A percentile compares a stretch with the other conserved stretches of the same genome.
Conservation (phyloP, 2,888 invertebrate species). For the Morpho achilles region DNA sequence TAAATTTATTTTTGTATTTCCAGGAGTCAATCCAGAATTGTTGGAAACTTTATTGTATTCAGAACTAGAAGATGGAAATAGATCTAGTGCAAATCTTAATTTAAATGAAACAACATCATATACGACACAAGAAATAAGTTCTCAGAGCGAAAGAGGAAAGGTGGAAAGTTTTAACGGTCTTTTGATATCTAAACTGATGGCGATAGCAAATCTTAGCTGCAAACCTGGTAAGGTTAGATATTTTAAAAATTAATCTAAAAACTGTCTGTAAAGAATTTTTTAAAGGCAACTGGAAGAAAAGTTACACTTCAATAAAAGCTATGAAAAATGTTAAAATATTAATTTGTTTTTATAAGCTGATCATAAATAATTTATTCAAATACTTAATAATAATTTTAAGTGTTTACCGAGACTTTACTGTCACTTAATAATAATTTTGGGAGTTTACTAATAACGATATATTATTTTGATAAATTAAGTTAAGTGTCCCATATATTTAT, state of each 20-base stretch:
- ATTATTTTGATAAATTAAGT: too few relatives aligned
- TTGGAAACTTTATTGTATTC: constrained; percentile 88
- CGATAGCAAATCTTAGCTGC: constrained; percentile 90
- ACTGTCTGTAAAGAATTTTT: too few relatives aligned
- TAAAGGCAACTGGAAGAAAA: too few relatives aligned
- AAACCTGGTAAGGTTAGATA: constrained; percentile 84
- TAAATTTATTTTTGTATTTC: constrained; percentile 35
- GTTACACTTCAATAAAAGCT: too few relatives aligned
- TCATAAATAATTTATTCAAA: too few relatives aligned
- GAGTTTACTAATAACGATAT: too few relatives aligned
- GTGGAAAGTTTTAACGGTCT: constrained; percentile 88
- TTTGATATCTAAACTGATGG: constrained; percentile 89
- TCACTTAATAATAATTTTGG: too few relatives aligned
- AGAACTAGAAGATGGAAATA: constrained; percentile 46
- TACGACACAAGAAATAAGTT: constrained; percentile 41
- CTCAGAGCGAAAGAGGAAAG: constrained; percentile 41
- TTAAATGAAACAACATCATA: constrained; percentile 32
- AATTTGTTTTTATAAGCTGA: too few relatives aligned
- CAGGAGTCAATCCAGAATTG: constrained; percentile 90
- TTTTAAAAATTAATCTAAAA: not conserved
- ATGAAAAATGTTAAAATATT: too few relatives aligned
- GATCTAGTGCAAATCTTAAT: constrained; percentile 13
- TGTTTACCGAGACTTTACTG: too few relatives aligned
- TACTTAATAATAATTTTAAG: too few relatives aligned
- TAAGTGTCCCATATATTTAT: too few relatives aligned